Conservation (phyloP, 2,797 vertebrate species). For the Tenualosa thibaudeaui region DNA sequence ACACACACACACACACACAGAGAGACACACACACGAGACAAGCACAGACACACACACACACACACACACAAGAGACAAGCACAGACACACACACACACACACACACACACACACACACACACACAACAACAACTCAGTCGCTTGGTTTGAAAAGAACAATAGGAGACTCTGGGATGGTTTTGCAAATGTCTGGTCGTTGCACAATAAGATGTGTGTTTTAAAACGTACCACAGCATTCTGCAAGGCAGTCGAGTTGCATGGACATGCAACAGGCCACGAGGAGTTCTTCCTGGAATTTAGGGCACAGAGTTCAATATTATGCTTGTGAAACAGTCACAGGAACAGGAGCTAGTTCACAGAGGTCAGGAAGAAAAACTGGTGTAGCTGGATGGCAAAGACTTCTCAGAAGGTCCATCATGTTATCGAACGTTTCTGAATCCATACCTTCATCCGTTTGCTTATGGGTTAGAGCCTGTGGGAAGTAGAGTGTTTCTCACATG, state of each 20-base stretch:
- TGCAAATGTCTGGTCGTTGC: background rate
- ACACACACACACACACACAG: conserved; percentile 4
- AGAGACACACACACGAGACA: conserved; percentile 34
- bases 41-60: background rate
- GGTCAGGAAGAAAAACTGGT: background rate
- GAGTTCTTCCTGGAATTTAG: conserved; percentile 13
- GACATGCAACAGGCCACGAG: background rate
- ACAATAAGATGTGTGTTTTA: background rate
- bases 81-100: background rate
- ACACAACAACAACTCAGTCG: background rate
- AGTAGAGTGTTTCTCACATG: no score
- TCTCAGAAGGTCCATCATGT: background rate
- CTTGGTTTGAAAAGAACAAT: conserved; percentile 18
- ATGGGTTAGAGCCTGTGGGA: background rate
- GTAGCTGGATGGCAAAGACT: background rate
- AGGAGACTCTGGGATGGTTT: background rate
- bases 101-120: background rate
- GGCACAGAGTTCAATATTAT: background rate
- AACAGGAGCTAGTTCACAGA: background rate
- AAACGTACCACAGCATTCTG: conserved; percentile 2
- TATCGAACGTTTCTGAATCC: background rate
- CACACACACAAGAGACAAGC: background rate
- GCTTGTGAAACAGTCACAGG: conserved; percentile 8
- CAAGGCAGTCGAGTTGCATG: background rate
- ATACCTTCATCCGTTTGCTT: background rate